Base-by-base conservation (phyloP, 2,888 invertebrate genomes). In the Thecophora atra region DNA sequence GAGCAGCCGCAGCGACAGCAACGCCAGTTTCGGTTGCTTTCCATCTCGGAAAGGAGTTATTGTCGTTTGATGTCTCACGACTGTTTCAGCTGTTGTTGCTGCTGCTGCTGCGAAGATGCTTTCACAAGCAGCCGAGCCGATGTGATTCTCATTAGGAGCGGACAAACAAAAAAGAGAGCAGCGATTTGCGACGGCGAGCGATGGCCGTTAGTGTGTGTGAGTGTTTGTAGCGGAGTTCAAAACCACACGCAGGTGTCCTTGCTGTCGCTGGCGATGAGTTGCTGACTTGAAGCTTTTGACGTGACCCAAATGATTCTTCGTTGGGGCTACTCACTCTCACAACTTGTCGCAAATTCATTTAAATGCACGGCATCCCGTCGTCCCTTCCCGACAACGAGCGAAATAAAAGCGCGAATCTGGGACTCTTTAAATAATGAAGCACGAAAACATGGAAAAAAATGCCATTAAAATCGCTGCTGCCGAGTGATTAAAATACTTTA, bases 401-500 rank as follows among this genome's bases (percentile, higher is more conserved):
- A 13, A 54, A 54, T 5, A 51, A 51, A 51, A n/a, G 17, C 51
- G 3, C 51, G 19, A 51, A 51, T n/a, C 37, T 37, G 37, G 7
- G 37, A 37, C 37, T 51, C 5, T 51, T 51, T n/a, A 54, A 54
- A 54, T n/a, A 8, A 54, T 1, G 19, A n/a, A 54, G 1, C 11
- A 54, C 6, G 5, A 54, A 54, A 54, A n/a, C n/a, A n/a, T n/a
- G n/a, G 24, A 6, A 54, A n/a, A 6, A 51, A 51, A 51, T 51
- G 51, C 51, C 37, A n/a, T 51, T 54, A 21, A 21, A 42, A 21
- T 63, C 42, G 62, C 62, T 63, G 65, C 28, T 51, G 51, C 51
- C n/a, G 65, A 67, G 54, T 67, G 66, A 67, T 67, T 52, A 54
- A 51, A 54, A 52, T 37, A 67, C 17, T 54, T 67, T 54, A 67